Base-by-base conservation (phyloP, 2,888 invertebrate genomes). In the Teleogryllus oceanicus region DNA sequence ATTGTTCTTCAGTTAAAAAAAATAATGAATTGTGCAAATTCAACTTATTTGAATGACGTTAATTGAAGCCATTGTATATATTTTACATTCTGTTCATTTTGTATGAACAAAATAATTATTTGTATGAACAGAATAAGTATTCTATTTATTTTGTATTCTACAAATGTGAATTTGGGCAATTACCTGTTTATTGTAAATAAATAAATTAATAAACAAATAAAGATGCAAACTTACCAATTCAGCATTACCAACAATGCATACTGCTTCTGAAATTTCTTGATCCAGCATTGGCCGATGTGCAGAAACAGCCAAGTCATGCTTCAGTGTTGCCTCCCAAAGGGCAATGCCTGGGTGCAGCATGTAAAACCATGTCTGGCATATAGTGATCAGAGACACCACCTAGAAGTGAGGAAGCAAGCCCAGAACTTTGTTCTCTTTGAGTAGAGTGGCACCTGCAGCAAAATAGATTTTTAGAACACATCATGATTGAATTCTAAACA, bases 231-330 rank as follows among this genome's bases (percentile, higher is more conserved):
- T 86, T 88, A 94, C 95, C 96, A 91, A 93, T 84, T 94, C 93
- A 83, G 92, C 90, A 85, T 94, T 92, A 0, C 94, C 96, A 51
- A 96, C 89, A 82, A 97, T 93, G 83, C 95, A 96, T 75, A 96
- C 90, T 78, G 95, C 92, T 87, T 96, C 95, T 78, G 92, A 89
- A 0, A 94, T 90, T 74, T 92, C 90, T 84, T 93, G 92, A 85
- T 94, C 95, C 74, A 92, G 86, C 24, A 85, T 83, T 5, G 87
- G 85, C 84, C 89, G 86, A 83, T 88, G 88, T 51, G 89, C 87
- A 49, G 89, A 87, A 82, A 90, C 84, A 78, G 87, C 85, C 77
- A 91, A 85, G 85, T 91, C 90, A 82, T 88, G 88, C 81, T 88
- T 88, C 75, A 91, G 85, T 82, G 85, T 85, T 79, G 86, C 85